Evolutionary conservation across 1,140 invertebrate genomes (phyloP).

Genomic region (Brachionus calyciflorus): DNA sequence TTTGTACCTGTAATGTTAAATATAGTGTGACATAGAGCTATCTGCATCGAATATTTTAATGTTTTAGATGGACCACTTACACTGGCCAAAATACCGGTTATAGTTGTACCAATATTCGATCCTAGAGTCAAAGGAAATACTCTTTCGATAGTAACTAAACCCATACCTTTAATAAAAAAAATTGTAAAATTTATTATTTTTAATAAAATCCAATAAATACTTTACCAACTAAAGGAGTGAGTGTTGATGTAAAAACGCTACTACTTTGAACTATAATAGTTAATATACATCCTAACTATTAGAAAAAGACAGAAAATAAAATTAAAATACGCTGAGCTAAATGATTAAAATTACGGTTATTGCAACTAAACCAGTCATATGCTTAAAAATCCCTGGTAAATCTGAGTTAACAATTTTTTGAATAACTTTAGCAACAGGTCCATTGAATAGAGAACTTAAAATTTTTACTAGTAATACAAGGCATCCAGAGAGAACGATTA

Average conservation of each 20-base stretch:
- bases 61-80: conserved; percentile 59
- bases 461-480: conserved; percentile 67
- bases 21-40: conserved; percentile 67
- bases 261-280: conserved; percentile 68
- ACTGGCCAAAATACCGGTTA: conserved; percentile 64
- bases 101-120: conserved; percentile 68
- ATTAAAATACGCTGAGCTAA: not conserved
- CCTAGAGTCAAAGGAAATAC: conserved; percentile 68
- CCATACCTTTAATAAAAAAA: conserved; percentile 61
- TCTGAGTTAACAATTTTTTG: conserved; percentile 65
- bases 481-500: conserved; percentile 53
- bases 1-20: conserved; percentile 69
- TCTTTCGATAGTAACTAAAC: conserved; percentile 65
- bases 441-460: conserved; percentile 61
- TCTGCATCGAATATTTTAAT: conserved; percentile 63
- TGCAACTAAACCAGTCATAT: conserved; percentile 65
- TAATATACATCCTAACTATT: conserved; percentile 63
- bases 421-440: conserved; percentile 63
- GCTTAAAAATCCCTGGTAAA: conserved; percentile 59
- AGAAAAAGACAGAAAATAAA: not conserved
- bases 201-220: conserved; percentile 64
- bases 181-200: conserved; percentile 67
- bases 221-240: conserved; percentile 67
- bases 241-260: conserved; percentile 68
- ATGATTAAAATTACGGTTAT: conserved; percentile 54